phyloP scores from a whole-genome alignment of 2,888 invertebrate genomes.

The Luperina testacea region DNA sequence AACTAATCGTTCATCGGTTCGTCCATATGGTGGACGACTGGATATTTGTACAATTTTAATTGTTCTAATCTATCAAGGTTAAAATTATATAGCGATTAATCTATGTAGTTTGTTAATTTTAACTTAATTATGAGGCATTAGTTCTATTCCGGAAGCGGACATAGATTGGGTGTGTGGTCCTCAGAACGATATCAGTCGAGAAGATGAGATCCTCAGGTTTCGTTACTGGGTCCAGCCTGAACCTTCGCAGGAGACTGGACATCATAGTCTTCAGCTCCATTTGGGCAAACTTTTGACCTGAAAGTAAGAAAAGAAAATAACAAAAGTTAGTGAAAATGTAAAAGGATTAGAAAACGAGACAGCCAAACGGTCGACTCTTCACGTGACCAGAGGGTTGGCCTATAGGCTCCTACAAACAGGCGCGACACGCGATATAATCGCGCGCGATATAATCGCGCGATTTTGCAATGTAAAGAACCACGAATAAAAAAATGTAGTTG shows the following conservation, averaged over 20 bases:
- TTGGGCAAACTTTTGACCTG: constrained; percentile 89
- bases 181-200: constrained; percentile 68
- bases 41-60: background rate
- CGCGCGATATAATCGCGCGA: no score
- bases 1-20: background rate
- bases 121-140: background rate
- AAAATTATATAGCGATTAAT: background rate
- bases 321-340: background rate
- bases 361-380: no score
- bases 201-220: constrained; percentile 77
- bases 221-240: constrained; percentile 62
- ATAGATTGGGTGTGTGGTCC: constrained; percentile 43
- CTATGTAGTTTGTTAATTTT: background rate
- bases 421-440: no score
- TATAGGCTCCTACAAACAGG: no score
- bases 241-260: constrained; percentile 68
- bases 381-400: no score
- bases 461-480: no score
- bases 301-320: constrained; percentile 48
- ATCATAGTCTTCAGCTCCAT: constrained; percentile 87
- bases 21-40: background rate
- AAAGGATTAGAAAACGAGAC: background rate
- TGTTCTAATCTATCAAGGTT: background rate
- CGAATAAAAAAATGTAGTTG: no score
- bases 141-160: constrained; percentile 48